phyloP scores from a whole-genome alignment of 1,140 invertebrate genomes.

The Sminthurides bifidus region DNA sequence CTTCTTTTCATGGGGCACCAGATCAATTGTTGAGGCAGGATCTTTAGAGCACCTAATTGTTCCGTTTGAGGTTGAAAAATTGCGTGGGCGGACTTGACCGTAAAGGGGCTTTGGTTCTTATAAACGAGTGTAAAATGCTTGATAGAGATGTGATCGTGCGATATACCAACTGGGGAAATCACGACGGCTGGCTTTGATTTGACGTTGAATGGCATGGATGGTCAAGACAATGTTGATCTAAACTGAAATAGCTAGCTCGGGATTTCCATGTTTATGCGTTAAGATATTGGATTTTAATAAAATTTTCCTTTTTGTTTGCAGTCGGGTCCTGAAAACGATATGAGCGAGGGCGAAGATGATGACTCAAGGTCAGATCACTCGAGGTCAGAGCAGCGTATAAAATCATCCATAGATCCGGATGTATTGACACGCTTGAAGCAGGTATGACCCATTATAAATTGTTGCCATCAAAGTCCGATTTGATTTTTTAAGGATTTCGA shows the following conservation, averaged over 20 bases:
- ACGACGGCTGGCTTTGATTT: neutral
- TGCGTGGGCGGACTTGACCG: too few species aligned
- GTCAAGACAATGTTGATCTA: neutral
- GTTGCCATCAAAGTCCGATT: neutral
- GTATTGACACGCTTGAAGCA: constrained; percentile 29
- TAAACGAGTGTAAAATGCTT: too few species aligned
- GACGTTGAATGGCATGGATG: neutral
- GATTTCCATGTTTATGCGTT: neutral
- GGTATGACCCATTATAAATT: constrained; percentile 10
- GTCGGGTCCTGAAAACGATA: constrained; percentile 30
- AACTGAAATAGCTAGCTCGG: neutral
- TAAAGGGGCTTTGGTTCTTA: too few species aligned
- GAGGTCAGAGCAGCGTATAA: constrained; percentile 26
- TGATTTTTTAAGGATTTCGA: too few species aligned
- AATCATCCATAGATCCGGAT: constrained; percentile 31
- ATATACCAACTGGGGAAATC: neutral
- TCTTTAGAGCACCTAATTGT: too few species aligned
- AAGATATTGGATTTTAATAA: neutral
- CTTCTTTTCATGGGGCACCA: too few species aligned
- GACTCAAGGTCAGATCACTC: constrained; percentile 32
- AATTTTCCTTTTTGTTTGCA: constrained; percentile 14
- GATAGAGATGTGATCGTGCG: neutral
- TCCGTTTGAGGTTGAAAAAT: too few species aligned
- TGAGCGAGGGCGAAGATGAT: constrained; percentile 31
- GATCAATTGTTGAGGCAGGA: too few species aligned